Evolutionary conservation across 2,888 invertebrate species (phyloP).

Genomic region (Melanostoma mellinum): DNA sequence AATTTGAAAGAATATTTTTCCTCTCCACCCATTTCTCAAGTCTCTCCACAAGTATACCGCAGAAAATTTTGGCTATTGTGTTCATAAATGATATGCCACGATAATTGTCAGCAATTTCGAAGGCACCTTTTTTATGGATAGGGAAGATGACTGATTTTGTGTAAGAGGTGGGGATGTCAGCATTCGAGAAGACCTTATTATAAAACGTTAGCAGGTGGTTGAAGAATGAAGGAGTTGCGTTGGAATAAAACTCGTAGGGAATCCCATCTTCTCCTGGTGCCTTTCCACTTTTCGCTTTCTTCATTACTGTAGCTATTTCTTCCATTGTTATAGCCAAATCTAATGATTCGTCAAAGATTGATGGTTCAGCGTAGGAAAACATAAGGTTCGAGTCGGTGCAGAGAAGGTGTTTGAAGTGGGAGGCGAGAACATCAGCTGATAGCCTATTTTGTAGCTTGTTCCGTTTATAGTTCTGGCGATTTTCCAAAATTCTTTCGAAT

Average conservation of each 20-base stretch:
- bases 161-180: neutral
- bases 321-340: neutral
- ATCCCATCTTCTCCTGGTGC: neutral
- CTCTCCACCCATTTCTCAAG: too few species aligned
- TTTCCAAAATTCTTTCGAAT: conserved; percentile 3
- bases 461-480: neutral
- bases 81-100: neutral
- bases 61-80: too few species aligned
- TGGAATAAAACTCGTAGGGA: neutral
- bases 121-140: neutral
- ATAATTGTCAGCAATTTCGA: conserved; percentile 3
- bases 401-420: conserved; percentile 1
- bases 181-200: neutral
- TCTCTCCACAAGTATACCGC: too few species aligned
- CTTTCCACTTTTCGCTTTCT: conserved; percentile 18
- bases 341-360: conserved; percentile 1
- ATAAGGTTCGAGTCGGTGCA: conserved; percentile 4
- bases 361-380: conserved; percentile 11
- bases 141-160: neutral
- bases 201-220: conserved; percentile 1
- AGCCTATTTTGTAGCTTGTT: conserved; percentile 2
- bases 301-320: conserved; percentile 8
- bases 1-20: too few species aligned
- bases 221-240: neutral
- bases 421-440: neutral